These are phyloP conservation scores for Drosophila sp. DNA, from an alignment of 1,140 invertebrate species.

Conservation along the genomic window DNA sequence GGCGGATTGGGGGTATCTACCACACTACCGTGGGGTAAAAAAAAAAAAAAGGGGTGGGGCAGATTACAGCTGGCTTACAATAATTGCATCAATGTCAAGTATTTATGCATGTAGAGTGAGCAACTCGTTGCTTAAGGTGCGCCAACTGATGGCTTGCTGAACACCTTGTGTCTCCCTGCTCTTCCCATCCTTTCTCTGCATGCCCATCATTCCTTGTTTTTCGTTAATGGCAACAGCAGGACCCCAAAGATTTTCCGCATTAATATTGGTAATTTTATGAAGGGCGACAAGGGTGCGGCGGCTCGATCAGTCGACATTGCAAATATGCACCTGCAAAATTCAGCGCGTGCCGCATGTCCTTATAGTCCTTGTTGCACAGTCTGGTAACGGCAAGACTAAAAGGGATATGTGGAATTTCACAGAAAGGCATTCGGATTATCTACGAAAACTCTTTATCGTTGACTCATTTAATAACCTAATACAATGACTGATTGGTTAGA, in stretches of 20 bases:
- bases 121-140: conserved; percentile 28
- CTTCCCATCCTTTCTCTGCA: not conserved
- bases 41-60: not conserved
- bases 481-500: too few relatives aligned
- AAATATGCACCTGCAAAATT: conserved; percentile 61
- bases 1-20: not conserved
- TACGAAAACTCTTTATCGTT: not conserved
- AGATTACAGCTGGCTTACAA: conserved; percentile 54
- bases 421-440: not conserved
- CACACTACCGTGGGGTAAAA: not conserved
- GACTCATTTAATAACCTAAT: not conserved
- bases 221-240: conserved; percentile 2
- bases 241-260: conserved; percentile 69
- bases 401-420: conserved; percentile 20
- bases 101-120: conserved; percentile 25
- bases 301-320: conserved; percentile 7
- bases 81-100: conserved; percentile 59
- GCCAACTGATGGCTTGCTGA: conserved; percentile 54
- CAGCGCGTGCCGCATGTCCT: conserved; percentile 44
- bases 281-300: conserved; percentile 29
- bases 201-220: conserved; percentile 20
- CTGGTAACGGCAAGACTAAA: conserved; percentile 9
- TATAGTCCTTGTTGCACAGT: conserved; percentile 30
- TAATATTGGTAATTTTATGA: conserved; percentile 63
- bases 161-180: conserved; percentile 35